Evolutionary conservation across 2,888 invertebrate species (phyloP).

Genomic region (Nomada flava): DNA sequence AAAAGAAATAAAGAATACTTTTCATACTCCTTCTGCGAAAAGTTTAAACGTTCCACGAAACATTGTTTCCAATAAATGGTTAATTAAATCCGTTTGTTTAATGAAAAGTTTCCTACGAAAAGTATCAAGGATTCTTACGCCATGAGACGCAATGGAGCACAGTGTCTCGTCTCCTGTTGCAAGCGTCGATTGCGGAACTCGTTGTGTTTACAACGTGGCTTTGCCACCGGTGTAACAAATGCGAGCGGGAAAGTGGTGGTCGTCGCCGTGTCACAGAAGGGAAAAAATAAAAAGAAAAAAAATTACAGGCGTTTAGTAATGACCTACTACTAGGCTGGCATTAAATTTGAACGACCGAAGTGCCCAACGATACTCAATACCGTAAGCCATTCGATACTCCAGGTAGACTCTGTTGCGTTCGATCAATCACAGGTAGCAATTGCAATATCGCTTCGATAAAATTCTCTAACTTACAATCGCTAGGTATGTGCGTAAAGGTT

Average conservation of each 20-base stretch:
- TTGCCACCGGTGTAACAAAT: slow-evolving; percentile 45
- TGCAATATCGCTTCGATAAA: too few species aligned
- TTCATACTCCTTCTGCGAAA: too few species aligned
- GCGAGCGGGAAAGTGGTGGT: slow-evolving; percentile 52
- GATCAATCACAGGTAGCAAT: background rate
- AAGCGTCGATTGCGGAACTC: slow-evolving; percentile 40
- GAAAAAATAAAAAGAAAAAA: slow-evolving; percentile 1
- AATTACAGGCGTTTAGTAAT: slow-evolving; percentile 52
- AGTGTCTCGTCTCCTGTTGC: slow-evolving; percentile 2
- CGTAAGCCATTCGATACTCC: slow-evolving; percentile 34
- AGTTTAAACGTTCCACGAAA: too few species aligned
- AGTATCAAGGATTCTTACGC: background rate
- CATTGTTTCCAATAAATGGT: too few species aligned
- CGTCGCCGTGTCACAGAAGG: slow-evolving; percentile 15
- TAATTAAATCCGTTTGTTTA: too few species aligned
- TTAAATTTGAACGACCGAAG: slow-evolving; percentile 53
- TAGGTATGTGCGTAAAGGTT: too few species aligned
- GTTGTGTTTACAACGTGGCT: slow-evolving; percentile 41
- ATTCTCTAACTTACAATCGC: too few species aligned
- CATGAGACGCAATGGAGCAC: background rate
- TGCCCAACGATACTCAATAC: slow-evolving; percentile 31
- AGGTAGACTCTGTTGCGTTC: background rate
- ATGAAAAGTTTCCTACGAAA: too few species aligned
- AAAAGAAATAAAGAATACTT: too few species aligned
- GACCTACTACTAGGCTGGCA: slow-evolving; percentile 53